Percentiles rank a stretch among this genome's conserved stretches.
Evolutionary conservation across 2,888 invertebrate genomes (phyloP).

Genomic region (Papilio demoleus): DNA sequence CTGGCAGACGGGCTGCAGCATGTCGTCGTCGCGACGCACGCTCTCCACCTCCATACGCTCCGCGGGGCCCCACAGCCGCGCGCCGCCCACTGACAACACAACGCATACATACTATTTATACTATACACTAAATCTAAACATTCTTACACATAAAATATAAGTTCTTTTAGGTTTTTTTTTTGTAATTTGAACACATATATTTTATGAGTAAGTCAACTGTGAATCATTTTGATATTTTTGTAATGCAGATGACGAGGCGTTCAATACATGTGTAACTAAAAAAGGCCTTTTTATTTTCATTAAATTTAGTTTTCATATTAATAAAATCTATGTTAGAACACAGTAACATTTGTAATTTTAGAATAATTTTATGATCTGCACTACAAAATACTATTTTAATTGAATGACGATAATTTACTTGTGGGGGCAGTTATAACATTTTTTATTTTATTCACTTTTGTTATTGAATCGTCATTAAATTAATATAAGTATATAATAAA

Average conservation of each 20-base stretch:
- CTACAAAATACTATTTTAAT: constrained; percentile 4
- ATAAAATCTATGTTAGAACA: too few species aligned
- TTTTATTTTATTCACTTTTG: too few species aligned
- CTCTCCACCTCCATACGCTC: constrained; percentile 89
- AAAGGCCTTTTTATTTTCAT: too few species aligned
- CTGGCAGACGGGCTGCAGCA: constrained; percentile 91
- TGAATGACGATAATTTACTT: constrained; percentile 27
- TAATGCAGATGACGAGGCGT: constrained; percentile 1
- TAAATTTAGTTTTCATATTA: too few species aligned
- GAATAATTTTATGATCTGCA: constrained; percentile 7
- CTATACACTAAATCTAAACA: background rate
- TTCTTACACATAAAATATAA: constrained; percentile 17
- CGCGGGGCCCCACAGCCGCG: constrained; percentile 76
- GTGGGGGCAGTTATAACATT: background rate
- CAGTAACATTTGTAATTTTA: background rate
- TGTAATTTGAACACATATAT: too few species aligned
- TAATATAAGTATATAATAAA: constrained; percentile 4
- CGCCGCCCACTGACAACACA: constrained; percentile 58
- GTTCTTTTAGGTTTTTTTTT: too few species aligned
- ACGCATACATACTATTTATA: background rate
- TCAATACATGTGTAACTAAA: too few species aligned
- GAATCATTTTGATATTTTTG: background rate
- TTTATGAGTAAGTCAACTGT: constrained; percentile 27
- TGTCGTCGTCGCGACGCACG: constrained; percentile 78
- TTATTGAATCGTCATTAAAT: constrained; percentile 34